phyloP scores from a whole-genome alignment of 2,113 vertebrate species.

The Micronycteris hirsuta region DNA sequence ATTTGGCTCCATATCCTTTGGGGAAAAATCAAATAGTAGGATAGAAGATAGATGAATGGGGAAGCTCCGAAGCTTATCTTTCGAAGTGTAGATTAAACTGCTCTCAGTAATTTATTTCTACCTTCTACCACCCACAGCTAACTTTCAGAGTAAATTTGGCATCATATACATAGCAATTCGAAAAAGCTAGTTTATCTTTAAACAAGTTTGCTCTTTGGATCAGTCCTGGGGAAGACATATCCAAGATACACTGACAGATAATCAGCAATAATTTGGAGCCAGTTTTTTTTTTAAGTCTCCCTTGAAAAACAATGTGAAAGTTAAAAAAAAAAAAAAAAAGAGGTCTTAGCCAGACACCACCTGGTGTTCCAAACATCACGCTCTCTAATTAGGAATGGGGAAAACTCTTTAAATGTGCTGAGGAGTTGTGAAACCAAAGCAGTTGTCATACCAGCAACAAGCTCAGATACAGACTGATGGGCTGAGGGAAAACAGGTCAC shows the following conservation, averaged over 20 bases:
- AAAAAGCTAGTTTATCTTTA: background rate
- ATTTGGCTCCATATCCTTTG: background rate
- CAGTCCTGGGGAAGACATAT: background rate
- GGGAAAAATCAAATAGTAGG: background rate
- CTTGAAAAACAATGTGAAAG: background rate
- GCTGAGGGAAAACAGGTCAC: background rate
- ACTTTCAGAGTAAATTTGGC: background rate
- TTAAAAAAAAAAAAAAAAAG: background rate
- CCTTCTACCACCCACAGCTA: background rate
- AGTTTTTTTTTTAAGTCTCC: background rate
- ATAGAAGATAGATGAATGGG: background rate
- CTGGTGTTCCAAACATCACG: background rate
- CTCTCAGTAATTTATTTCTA: background rate
- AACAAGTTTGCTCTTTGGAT: background rate
- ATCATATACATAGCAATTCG: background rate
- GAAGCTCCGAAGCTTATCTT: background rate
- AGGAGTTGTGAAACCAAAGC: conserved; percentile 9
- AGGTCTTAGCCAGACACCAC: conserved; percentile 29
- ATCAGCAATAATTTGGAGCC: conserved; percentile 5
- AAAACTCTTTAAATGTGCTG: background rate
- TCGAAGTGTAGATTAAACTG: too few species aligned
- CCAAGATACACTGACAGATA: background rate
- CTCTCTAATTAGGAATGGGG: conserved; percentile 13
- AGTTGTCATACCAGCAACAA: background rate
- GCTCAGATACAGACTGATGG: background rate